Evolutionary conservation across 2,888 invertebrate genomes (phyloP).

Genomic region (Lasioglossum figueresi): DNA sequence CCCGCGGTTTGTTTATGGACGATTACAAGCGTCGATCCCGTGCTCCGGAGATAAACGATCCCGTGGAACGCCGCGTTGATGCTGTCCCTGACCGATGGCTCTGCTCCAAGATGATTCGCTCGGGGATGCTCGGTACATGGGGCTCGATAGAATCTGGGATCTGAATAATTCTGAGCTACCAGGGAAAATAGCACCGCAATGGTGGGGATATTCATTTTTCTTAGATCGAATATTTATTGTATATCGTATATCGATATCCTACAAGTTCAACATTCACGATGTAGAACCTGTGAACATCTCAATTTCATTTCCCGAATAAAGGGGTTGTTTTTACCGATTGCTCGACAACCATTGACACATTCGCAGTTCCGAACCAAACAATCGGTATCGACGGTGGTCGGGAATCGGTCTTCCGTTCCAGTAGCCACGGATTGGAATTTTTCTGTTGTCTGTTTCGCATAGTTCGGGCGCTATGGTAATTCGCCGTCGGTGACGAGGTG

Average conservation of each 20-base stretch:
- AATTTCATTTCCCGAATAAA: background rate
- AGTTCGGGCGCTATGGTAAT: constrained; percentile 69
- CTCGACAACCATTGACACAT: background rate
- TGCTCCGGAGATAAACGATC: constrained; percentile 46
- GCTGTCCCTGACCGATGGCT: background rate
- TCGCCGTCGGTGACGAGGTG: background rate
- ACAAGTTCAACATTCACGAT: no score
- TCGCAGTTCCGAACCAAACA: background rate
- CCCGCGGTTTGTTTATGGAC: constrained; percentile 33
- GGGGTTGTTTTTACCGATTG: background rate
- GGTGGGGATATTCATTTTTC: no score
- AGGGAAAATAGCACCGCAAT: no score
- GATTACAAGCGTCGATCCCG: constrained; percentile 31
- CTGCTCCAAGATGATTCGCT: background rate
- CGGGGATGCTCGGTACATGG: background rate
- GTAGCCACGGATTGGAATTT: constrained; percentile 47
- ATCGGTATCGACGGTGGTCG: background rate
- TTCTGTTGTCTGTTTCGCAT: constrained; percentile 64
- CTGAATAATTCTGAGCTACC: background rate
- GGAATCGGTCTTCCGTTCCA: background rate
- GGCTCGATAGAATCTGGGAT: background rate
- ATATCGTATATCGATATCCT: no score
- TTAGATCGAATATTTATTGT: no score
- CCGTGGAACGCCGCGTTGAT: constrained; percentile 16
- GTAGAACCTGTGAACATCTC: background rate